phyloP scores from a whole-genome alignment of 2,888 invertebrate genomes.

The Ochropacha duplaris region DNA sequence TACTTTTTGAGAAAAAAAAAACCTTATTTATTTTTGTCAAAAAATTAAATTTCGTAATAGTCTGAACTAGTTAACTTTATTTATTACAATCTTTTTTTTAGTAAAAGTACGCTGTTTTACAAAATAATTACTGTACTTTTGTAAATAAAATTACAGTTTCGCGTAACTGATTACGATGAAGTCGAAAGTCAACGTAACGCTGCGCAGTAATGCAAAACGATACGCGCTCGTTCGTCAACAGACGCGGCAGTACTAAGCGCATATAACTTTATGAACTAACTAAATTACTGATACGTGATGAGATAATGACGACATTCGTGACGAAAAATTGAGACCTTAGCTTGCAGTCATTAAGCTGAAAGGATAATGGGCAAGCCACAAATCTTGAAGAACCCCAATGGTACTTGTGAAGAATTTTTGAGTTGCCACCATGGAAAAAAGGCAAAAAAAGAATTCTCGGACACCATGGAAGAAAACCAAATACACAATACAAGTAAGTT shows the following conservation, averaged over 20 bases:
- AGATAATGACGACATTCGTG: background rate
- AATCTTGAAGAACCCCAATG: no score
- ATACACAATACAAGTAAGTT: no score
- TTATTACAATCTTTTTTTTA: background rate
- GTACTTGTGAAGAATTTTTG: no score
- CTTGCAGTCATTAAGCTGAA: no score
- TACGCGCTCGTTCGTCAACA: conserved; percentile 39
- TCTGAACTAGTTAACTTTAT: background rate
- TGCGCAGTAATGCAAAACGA: conserved; percentile 39
- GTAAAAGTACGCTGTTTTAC: background rate
- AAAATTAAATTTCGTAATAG: no score
- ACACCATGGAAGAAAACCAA: no score
- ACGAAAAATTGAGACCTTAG: background rate
- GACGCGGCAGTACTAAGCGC: conserved; percentile 35
- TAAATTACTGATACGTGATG: background rate
- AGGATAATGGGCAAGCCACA: no score
- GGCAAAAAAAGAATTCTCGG: no score
- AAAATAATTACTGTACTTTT: background rate
- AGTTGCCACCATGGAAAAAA: no score
- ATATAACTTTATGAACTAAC: background rate
- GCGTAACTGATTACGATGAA: conserved; percentile 8
- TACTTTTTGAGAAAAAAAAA: no score
- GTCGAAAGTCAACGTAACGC: conserved; percentile 20
- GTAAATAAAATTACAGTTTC: background rate
- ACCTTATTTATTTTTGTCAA: no score